These are phyloP conservation scores for Orthonevra nobilis DNA, from an alignment of 2,888 invertebrate species.

Conservation along the genomic window DNA sequence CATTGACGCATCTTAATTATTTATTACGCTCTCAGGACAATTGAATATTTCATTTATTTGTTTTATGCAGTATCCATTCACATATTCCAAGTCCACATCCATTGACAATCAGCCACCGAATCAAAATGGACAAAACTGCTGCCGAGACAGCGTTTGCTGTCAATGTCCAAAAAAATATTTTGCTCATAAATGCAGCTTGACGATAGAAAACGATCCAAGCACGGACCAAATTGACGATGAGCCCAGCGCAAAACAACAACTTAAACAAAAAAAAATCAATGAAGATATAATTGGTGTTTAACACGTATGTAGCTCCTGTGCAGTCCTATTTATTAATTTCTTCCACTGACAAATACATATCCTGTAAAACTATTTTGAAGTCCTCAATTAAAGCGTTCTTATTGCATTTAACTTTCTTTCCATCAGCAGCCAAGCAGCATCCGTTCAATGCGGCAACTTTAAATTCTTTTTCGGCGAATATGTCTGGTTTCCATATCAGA, in stretches of 20 bases:
- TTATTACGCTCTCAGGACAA: too few species aligned
- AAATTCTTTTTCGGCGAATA: slow-evolving; percentile 84
- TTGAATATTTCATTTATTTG: too few species aligned
- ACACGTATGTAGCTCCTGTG: neutral
- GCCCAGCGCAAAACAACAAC: slow-evolving; percentile 44
- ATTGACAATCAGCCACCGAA: slow-evolving; percentile 30
- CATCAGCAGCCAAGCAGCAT: slow-evolving; percentile 71
- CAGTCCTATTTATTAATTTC: slow-evolving; percentile 53
- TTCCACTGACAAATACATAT: slow-evolving; percentile 75
- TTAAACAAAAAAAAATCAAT: slow-evolving; percentile 46
- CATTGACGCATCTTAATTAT: too few species aligned
- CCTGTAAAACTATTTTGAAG: slow-evolving; percentile 77
- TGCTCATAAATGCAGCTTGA: too few species aligned
- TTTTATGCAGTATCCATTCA: slow-evolving; percentile 71
- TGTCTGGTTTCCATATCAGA: slow-evolving; percentile 90
- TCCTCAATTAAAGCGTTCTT: slow-evolving; percentile 77
- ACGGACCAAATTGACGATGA: slow-evolving; percentile 15
- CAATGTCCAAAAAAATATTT: too few species aligned
- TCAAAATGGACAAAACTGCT: slow-evolving; percentile 26
- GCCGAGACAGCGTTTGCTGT: too few species aligned
- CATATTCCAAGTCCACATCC: slow-evolving; percentile 72
- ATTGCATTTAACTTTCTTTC: slow-evolving; percentile 74
- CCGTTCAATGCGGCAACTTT: slow-evolving; percentile 83
- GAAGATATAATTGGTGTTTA: slow-evolving; percentile 50
- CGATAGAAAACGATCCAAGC: slow-evolving; percentile 65